phyloP scores from a whole-genome alignment of 2,113 vertebrate species.

The Tetraodon nigroviridis region DNA sequence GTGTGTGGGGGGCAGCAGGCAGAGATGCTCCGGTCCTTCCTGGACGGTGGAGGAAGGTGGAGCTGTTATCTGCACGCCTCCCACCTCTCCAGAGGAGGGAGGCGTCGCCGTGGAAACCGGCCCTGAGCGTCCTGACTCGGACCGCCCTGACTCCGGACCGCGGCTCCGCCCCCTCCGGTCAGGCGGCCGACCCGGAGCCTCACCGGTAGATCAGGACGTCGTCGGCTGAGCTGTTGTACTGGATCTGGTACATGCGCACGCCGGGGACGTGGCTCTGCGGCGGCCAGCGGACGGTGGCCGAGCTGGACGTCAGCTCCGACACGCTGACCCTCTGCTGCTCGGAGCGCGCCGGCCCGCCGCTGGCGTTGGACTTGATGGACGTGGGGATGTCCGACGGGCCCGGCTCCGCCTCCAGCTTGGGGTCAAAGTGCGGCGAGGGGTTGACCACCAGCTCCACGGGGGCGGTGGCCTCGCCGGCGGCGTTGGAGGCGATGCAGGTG shows the following conservation, averaged over 20 bases:
- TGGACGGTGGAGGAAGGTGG: too few species aligned
- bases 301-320: conserved; percentile 67
- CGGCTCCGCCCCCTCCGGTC: too few species aligned
- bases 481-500: conserved; percentile 80
- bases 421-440: conserved; percentile 77
- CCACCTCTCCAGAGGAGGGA: too few species aligned
- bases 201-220: conserved; percentile 81
- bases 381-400: conserved; percentile 81
- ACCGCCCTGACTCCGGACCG: too few species aligned
- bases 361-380: conserved; percentile 77
- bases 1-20: neutral
- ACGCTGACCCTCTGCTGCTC: conserved; percentile 74
- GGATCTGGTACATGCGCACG: conserved; percentile 82
- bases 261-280: conserved; percentile 78
- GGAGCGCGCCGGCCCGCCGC: conserved; percentile 62
- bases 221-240: conserved; percentile 82
- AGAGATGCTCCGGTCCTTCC: too few species aligned
- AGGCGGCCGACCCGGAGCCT: too few species aligned
- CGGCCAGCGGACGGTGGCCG: conserved; percentile 74
- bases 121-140: too few species aligned
- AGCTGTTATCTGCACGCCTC: too few species aligned
- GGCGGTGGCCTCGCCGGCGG: conserved; percentile 76
- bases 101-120: too few species aligned
- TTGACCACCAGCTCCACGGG: conserved; percentile 78
- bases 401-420: conserved; percentile 73